Evolutionary conservation across 2,113 vertebrate genomes (phyloP).

Genomic region (Collichthys lucidus): DNA sequence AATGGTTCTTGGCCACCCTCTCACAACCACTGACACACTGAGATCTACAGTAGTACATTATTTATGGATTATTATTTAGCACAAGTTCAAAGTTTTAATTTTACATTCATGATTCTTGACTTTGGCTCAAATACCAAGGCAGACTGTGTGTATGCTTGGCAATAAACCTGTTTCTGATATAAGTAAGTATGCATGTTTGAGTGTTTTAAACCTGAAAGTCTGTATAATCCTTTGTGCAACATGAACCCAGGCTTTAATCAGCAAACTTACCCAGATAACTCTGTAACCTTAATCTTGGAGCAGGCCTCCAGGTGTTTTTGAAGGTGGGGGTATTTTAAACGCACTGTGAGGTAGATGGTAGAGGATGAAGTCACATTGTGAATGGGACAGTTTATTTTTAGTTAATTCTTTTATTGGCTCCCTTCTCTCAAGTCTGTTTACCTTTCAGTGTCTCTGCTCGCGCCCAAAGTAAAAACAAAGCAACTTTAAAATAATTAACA

Average conservation of each 20-base stretch:
- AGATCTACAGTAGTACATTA: too few relatives aligned
- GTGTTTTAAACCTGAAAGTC: background rate
- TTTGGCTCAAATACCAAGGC: background rate
- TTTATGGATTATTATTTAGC: too few relatives aligned
- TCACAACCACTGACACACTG: too few relatives aligned
- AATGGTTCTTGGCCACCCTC: too few relatives aligned
- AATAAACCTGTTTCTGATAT: background rate
- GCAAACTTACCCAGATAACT: background rate
- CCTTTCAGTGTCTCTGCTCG: background rate
- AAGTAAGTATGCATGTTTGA: too few relatives aligned
- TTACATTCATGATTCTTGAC: background rate
- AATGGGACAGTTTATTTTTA: background rate
- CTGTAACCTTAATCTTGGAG: background rate
- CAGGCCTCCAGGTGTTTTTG: background rate
- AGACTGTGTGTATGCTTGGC: background rate
- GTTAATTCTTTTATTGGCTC: background rate
- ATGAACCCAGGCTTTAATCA: background rate
- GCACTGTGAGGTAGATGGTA: background rate
- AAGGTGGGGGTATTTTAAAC: background rate
- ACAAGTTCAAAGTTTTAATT: too few relatives aligned
- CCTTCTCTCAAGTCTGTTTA: background rate
- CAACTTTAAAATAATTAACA: conserved; percentile 26
- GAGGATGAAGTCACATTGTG: background rate
- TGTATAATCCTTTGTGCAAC: background rate
- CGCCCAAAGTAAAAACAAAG: background rate